These are phyloP conservation scores for Aphelinus atriplicis DNA, from an alignment of 1,140 invertebrate genomes.

Conservation along the genomic window DNA sequence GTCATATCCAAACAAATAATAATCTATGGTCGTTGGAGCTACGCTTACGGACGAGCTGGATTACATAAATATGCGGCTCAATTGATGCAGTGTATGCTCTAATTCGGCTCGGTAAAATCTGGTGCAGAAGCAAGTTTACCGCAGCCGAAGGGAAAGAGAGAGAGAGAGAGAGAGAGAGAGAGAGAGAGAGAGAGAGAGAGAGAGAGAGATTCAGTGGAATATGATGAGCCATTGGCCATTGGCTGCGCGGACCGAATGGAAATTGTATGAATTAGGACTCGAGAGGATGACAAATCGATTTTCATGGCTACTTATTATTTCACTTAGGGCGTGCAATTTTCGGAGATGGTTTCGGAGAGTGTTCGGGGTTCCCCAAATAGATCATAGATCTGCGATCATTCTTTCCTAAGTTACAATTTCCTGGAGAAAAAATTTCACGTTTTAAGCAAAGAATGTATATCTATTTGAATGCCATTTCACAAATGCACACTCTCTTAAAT, in stretches of 20 bases:
- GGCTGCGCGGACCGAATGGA: slow-evolving; percentile 27
- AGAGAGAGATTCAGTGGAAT: not conserved
- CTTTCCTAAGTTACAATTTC: too few species aligned
- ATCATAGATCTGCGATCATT: too few species aligned
- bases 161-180: too few species aligned
- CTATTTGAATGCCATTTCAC: too few species aligned
- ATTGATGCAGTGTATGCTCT: not conserved
- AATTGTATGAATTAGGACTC: slow-evolving; percentile 30
- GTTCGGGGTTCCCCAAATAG: too few species aligned
- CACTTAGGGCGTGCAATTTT: not conserved
- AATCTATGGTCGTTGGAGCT: too few species aligned
- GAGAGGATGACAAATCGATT: slow-evolving; percentile 15
- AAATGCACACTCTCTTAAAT: too few species aligned
- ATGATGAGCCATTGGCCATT: slow-evolving; percentile 3
- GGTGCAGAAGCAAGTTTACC: not conserved
- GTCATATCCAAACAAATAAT: not conserved
- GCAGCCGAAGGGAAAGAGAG: too few species aligned
- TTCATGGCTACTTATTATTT: slow-evolving; percentile 24
- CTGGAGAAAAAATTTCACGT: too few species aligned
- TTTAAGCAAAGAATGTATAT: too few species aligned
- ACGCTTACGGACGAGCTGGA: slow-evolving; percentile 9
- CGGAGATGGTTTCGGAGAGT: too few species aligned
- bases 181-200: too few species aligned
- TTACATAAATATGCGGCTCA: slow-evolving; percentile 5
- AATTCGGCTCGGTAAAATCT: slow-evolving; percentile 11